Evolutionary conservation across 2,113 vertebrate species (phyloP), one percentile per base, ranked within the genome.

Genomic region (Notothenia coriiceps): DNA sequence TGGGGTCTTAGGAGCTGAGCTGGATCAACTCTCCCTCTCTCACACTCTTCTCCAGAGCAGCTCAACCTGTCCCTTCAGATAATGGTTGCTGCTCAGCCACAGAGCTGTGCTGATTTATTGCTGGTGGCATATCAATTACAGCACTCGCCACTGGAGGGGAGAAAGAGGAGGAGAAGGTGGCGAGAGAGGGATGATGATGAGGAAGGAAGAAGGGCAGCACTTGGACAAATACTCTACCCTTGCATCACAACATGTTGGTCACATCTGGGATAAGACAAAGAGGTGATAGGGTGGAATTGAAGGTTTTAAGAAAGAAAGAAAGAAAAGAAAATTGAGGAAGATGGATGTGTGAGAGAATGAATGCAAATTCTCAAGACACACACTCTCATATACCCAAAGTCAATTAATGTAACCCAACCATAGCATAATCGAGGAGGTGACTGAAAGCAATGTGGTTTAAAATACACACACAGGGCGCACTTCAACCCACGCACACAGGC

Each of bases 111-210:
- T 90, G 93, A 94, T 93, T 92, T 94, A 94, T 94, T 93, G 92
- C 91, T 55, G 18, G 83, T 94, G 94, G 94, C 93, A 93, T 92
- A 94, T 93, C 92, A 93, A 94, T 94, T 93, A 94, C 88, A 83
- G 82, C 90, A 70, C 84, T 91, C 73, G 29, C 84, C 82, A 72
- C 79, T 60, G 71, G 74, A 80, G 73, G 77, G 57, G 83, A 71
- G 77, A 78, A 76, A 70, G 84, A 82, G 77, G 66, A 74, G 77
- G 82, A 79, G 76, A 68, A 85, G 80, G 85, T 77, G 83, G 69
- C n/a, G 29, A 75, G 77, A 66, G 70, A 79, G 63, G 61, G 82
- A 84, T 65, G 83, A 69, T 44, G 79, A 85, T 43, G 74, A 84
- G 57, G 72, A 79, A 59, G 47, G 76, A 88, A 62, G 63, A 74